These are phyloP conservation scores for Acanthisitta chloris DNA, from an alignment of 2,113 vertebrate genomes.

Conservation along the genomic window DNA sequence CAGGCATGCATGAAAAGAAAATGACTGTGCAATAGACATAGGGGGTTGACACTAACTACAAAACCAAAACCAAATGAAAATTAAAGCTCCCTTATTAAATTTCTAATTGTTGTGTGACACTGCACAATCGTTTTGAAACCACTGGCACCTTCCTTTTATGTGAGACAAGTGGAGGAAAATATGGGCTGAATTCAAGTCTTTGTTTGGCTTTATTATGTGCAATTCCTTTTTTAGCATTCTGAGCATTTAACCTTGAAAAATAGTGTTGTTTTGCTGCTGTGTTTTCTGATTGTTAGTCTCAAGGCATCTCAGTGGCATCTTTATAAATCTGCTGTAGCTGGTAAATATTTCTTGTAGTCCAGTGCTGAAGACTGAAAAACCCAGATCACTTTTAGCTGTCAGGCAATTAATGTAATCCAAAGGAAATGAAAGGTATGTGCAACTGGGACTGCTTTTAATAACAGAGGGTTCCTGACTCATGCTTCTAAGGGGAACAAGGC, in stretches of 20 bases:
- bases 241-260: conserved; percentile 80
- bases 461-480: conserved; percentile 63
- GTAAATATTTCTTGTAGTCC: conserved; percentile 72
- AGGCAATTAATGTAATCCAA: conserved; percentile 80
- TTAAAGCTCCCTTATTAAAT: conserved; percentile 65
- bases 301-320: conserved; percentile 75
- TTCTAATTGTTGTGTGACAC: conserved; percentile 48
- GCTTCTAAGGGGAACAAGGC: conserved; percentile 23
- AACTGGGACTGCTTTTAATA: conserved; percentile 73
- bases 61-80: conserved; percentile 65
- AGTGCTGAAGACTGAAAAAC: conserved; percentile 66
- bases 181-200: conserved; percentile 15
- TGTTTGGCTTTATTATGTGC: conserved; percentile 64
- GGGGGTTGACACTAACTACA: neutral
- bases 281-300: conserved; percentile 77
- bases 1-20: neutral
- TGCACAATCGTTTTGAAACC: conserved; percentile 52
- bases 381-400: conserved; percentile 73
- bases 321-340: conserved; percentile 74
- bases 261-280: conserved; percentile 69
- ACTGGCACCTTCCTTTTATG: conserved; percentile 24
- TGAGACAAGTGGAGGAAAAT: neutral
- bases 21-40: neutral
- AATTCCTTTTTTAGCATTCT: conserved; percentile 74
- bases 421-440: conserved; percentile 74